Evolutionary conservation across 1,140 invertebrate genomes (phyloP), one percentile per base, ranked within the genome.

Genomic region (Sipha flava): DNA sequence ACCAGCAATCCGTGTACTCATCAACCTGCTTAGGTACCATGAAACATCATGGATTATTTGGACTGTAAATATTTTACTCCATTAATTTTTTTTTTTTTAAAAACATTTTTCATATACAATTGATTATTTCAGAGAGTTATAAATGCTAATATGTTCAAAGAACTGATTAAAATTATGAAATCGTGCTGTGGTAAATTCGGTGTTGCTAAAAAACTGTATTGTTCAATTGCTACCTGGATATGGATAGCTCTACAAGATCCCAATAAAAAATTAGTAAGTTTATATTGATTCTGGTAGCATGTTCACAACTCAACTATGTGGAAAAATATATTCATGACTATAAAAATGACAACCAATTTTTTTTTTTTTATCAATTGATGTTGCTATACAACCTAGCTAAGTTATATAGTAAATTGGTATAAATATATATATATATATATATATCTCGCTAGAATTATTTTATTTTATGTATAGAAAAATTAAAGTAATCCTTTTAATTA

Each of bases 21-120:
- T 88, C n/a, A 90, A 89, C 82, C 82, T 89, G 66, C 85, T 86
- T 10, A 85, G 85, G 82, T 86, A 83, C 81, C 26, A 79, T n/a
- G 73, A 81, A 10, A 86, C 85, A 0, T 73, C 82, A 14, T 70
- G 68, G 40, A 68, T 49, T 45, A 81, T 83, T 16, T 84, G 82
- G 81, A 82, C 54, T 64, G 84, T 84, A 79, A 75, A 52, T 81
- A 37, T 21, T 5, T 2, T 37, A n/a, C 29, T 18, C 29, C 10
- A 31, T 21, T 31, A 34, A 4, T 52, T 72, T 14, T 21, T 29
- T 31, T 10, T 52, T 31, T n/a, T 12, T 31, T 34, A 1, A n/a
- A 7, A 26, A 49, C 0, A 26, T 16, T 26, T 43, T 18, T 31
- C 10, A 29, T 1, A 10, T 29, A 64, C 37, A 23, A 54, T 54